Evolutionary conservation across 2,888 invertebrate species (phyloP), one percentile per base, ranked within the genome.

Genomic region (Luffia ferchaultella): DNA sequence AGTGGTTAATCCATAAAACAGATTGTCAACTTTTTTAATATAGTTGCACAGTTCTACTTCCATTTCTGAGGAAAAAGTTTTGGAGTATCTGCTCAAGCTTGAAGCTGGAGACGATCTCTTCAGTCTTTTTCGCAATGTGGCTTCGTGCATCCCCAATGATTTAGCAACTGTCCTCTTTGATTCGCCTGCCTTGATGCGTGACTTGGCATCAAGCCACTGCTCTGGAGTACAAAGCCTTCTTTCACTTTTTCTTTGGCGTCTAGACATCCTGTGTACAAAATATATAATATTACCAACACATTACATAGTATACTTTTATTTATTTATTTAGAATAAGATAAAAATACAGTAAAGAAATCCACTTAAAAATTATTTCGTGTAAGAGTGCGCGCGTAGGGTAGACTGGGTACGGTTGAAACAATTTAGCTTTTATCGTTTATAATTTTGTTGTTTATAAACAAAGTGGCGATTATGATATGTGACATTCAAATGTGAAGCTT

Each of bases 141-240:
- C 50, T 50, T 46, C 50, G 20, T 50, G 50, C 50, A 50, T 50
- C 46, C 46, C 50, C 46, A 46, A 50, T 18, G 50, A 50, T 50
- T 50, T 50, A 46, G 46, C 46, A 50, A 52, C 50, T 47, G 50
- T 47, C 40, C 52, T 50, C 52, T 52, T 52, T 50, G 46, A 50
- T 52, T 50, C 52, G 46, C 50, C 50, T 50, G 44, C 52, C 47
- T 42, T 47, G 20, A 50, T 46, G 50, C 48, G 53, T 50, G 50
- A 44, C 30, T 50, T 47, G n/a, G 53, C 53, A 45, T 50, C 42
- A 42, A 50, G 45, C 50, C 50, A 53, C 43, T 53, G 53, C 41
- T 53, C 50, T 45, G 42, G 50, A 48, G 50, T 53, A 48, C 50
- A 53, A 41, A 50, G 50, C 50, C 40, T 50, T 45, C 50, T 53